Evolutionary conservation across 2,888 invertebrate genomes (phyloP).

Genomic region (Synergus laeviventris): DNA sequence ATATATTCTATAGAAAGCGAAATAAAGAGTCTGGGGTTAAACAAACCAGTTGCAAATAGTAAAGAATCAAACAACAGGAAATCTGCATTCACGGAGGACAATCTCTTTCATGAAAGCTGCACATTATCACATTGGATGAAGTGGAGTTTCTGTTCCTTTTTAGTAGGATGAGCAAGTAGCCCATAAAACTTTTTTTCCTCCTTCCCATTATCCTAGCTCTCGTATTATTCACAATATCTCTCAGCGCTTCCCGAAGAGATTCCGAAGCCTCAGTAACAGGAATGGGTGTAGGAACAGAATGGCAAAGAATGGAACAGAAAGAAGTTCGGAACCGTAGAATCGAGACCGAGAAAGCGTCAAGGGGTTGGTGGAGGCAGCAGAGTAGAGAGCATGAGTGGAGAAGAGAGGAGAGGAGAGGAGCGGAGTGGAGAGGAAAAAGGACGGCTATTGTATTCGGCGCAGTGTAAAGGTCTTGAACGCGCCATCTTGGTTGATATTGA

Average conservation of each 20-base stretch:
- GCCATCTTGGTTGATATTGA: conserved; percentile 76
- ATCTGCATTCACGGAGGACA: conserved; percentile 14
- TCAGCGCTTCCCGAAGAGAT: conserved; percentile 20
- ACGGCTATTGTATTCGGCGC: conserved; percentile 73
- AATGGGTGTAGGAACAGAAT: conserved; percentile 41
- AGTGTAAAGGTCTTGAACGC: conserved; percentile 71
- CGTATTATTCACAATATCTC: conserved; percentile 37
- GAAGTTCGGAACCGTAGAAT: conserved; percentile 49
- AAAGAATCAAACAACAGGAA: not conserved
- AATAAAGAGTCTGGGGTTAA: not conserved
- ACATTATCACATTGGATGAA: conserved; percentile 30
- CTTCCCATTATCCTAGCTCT: conserved; percentile 12
- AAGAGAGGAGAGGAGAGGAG: conserved; percentile 43
- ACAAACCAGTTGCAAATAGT: not conserved
- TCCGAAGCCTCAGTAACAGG: conserved; percentile 16
- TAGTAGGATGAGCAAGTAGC: conserved; percentile 17
- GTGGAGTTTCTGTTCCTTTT: conserved; percentile 8
- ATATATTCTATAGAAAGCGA: not conserved
- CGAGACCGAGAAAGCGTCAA: conserved; percentile 55
- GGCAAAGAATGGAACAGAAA: conserved; percentile 43
- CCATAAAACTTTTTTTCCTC: conserved; percentile 13
- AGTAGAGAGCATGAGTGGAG: conserved; percentile 48
- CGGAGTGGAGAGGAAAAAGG: conserved; percentile 55
- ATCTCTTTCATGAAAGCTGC: conserved; percentile 1
- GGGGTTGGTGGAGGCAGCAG: conserved; percentile 55